A percentile compares a stretch with the other conserved stretches of the same genome.
Evolutionary conservation across 2,888 invertebrate genomes (phyloP).

Genomic region (Apamea crenata): DNA sequence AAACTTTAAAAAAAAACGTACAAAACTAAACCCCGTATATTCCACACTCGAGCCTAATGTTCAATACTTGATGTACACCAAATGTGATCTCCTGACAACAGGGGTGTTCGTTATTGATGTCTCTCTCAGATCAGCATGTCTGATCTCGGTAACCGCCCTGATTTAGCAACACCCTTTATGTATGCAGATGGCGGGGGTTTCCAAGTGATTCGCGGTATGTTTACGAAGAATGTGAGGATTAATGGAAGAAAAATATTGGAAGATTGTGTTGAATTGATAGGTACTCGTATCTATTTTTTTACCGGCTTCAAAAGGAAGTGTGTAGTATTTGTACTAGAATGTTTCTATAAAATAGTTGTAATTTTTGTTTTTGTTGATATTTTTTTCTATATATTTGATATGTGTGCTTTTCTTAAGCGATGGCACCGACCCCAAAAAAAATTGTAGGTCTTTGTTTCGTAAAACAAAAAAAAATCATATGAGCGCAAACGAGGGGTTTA

Average conservation of each 20-base stretch:
- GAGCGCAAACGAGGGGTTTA: not conserved
- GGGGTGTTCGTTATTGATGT: conserved; percentile 85
- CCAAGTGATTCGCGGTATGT: conserved; percentile 62
- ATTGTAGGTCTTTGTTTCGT: too few relatives aligned
- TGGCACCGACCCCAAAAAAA: too few relatives aligned
- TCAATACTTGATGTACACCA: conserved; percentile 88
- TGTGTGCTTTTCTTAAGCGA: too few relatives aligned
- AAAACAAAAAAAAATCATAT: not conserved
- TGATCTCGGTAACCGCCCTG: conserved; percentile 75
- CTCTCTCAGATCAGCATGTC: conserved; percentile 86
- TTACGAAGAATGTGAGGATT: conserved; percentile 18
- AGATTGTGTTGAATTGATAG: not conserved
- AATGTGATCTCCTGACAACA: conserved; percentile 82
- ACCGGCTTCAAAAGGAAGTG: not conserved
- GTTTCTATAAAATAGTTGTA: not conserved
- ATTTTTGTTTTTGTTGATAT: not conserved
- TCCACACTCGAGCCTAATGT: conserved; percentile 77
- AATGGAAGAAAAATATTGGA: conserved; percentile 22
- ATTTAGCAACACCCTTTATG: conserved; percentile 57
- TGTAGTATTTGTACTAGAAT: not conserved
- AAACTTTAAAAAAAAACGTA: not conserved
- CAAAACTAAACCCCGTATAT: conserved; percentile 68
- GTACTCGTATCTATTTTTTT: conserved; percentile 7
- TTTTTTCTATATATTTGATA: not conserved
- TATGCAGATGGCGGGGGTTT: conserved; percentile 54